These are phyloP conservation scores for Caenorhabditis latens DNA, from an alignment of 1,140 invertebrate species.

Conservation along the genomic window DNA sequence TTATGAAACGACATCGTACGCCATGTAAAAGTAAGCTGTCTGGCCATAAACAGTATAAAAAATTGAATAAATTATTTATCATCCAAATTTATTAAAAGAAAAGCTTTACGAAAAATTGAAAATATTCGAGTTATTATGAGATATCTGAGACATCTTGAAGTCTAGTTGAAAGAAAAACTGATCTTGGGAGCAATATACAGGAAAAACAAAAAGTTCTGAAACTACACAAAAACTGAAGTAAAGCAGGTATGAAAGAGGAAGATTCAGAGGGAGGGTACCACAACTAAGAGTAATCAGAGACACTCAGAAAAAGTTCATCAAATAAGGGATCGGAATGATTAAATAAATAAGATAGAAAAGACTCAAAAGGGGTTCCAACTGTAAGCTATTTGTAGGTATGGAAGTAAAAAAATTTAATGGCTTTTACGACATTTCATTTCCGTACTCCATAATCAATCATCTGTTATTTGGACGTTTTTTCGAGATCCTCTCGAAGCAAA, in stretches of 20 bases:
- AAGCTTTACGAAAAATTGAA: neutral
- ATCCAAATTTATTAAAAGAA: neutral
- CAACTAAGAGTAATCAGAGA: slow-evolving; percentile 33
- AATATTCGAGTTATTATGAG: slow-evolving; percentile 19
- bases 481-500: slow-evolving; percentile 70
- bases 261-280: neutral
- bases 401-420: too few relatives aligned
- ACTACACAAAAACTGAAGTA: neutral
- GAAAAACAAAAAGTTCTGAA: slow-evolving; percentile 3
- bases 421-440: too few relatives aligned
- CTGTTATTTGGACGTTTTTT: slow-evolving; percentile 25
- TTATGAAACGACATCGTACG: neutral
- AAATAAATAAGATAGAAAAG: neutral
- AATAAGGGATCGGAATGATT: slow-evolving; percentile 22
- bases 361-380: too few relatives aligned
- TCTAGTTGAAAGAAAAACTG: neutral
- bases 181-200: slow-evolving; percentile 3
- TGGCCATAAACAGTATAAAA: neutral
- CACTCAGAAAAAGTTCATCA: slow-evolving; percentile 25
- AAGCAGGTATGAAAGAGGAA: slow-evolving; percentile 9
- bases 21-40: neutral
- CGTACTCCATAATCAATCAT: too few relatives aligned
- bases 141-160: neutral
- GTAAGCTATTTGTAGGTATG: too few relatives aligned
- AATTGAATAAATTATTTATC: neutral